These are phyloP conservation scores for Maconellicoccus hirsutus DNA, from an alignment of 1,140 invertebrate genomes.

Conservation along the genomic window DNA sequence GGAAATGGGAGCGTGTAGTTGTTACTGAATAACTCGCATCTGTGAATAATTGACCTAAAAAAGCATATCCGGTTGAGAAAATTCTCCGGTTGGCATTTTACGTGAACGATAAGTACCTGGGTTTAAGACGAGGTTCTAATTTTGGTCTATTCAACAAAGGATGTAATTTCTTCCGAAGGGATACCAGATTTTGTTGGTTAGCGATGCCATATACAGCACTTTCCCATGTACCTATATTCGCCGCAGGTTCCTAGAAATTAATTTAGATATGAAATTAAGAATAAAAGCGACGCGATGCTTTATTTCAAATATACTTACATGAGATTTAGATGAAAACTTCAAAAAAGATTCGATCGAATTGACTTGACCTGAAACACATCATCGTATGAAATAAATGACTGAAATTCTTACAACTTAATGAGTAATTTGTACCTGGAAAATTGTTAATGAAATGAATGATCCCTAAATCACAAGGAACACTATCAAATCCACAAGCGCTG, in stretches of 20 bases:
- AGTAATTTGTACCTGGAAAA: constrained; percentile 46
- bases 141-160: constrained; percentile 31
- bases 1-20: constrained; percentile 67
- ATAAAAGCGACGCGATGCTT: too few species aligned
- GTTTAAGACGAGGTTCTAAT: not conserved
- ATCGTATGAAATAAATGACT: constrained; percentile 10
- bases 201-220: constrained; percentile 62
- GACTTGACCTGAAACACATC: not conserved
- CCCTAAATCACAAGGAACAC: constrained; percentile 78
- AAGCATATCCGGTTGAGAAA: too few species aligned
- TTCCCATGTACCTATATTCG: constrained; percentile 73
- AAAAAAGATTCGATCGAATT: not conserved
- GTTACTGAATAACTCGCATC: constrained; percentile 29
- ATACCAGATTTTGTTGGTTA: constrained; percentile 46
- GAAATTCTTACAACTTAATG: not conserved
- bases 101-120: too few species aligned
- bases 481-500: constrained; percentile 85
- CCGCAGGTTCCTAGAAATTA: constrained; percentile 31
- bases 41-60: constrained; percentile 13
- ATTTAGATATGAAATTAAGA: not conserved
- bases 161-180: constrained; percentile 51
- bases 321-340: not conserved
- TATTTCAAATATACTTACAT: not conserved
- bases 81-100: too few species aligned
- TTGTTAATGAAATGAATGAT: constrained; percentile 56